A percentile compares a stretch with the other conserved stretches of the same genome.
Conservation (phyloP, 2,888 invertebrate genomes). For the Cartodere bifasciata region DNA sequence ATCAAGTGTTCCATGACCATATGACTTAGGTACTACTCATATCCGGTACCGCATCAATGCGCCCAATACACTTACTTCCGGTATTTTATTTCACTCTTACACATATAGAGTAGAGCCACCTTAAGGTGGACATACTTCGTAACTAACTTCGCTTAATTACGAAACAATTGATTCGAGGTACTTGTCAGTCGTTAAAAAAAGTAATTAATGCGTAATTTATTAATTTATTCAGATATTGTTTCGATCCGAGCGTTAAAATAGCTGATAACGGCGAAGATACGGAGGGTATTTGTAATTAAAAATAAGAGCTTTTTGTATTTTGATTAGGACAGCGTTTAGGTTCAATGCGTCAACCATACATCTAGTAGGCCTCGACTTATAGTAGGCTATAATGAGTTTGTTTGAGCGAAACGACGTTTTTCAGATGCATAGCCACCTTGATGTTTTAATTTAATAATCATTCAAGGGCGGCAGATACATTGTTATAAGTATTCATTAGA, state of each 20-base stretch:
- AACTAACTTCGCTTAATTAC: conserved; percentile 32
- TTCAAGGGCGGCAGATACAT: too few relatives aligned
- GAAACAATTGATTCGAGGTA: conserved; percentile 34
- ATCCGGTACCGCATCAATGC: conserved; percentile 33
- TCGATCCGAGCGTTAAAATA: conserved; percentile 35
- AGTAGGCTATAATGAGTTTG: too few relatives aligned
- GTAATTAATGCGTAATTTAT: conserved; percentile 39
- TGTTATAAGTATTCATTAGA: too few relatives aligned
- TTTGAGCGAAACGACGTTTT: too few relatives aligned
- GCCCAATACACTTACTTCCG: too few relatives aligned
- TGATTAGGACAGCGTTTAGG: conserved; percentile 15
- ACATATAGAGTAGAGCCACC: too few relatives aligned
- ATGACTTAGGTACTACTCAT: conserved; percentile 32
- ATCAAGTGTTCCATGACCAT: conserved; percentile 28
- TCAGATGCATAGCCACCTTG: too few relatives aligned
- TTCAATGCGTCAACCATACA: too few relatives aligned
- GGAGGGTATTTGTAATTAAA: conserved; percentile 26
- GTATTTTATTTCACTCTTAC: too few relatives aligned
- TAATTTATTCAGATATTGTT: conserved; percentile 38
- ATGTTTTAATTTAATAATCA: too few relatives aligned
- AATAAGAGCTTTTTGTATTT: conserved; percentile 16
- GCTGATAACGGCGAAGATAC: conserved; percentile 36
- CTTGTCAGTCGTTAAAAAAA: conserved; percentile 34
- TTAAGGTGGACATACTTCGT: too few relatives aligned
- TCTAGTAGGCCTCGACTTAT: too few relatives aligned